phyloP scores from a whole-genome alignment of 2,797 vertebrate genomes.

The Serranus cabrilla region DNA sequence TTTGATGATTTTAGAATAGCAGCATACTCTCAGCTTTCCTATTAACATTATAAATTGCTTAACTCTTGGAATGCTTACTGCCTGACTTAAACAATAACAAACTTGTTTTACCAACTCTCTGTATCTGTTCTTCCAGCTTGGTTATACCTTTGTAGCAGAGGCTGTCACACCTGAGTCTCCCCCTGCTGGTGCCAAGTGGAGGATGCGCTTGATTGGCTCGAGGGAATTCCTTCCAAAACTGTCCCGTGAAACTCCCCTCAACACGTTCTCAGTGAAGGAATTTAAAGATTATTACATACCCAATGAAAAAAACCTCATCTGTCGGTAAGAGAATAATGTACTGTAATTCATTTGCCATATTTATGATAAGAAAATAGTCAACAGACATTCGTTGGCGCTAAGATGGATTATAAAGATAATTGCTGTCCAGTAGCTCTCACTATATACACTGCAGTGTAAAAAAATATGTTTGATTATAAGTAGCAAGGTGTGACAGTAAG shows the following conservation, averaged over 20 bases:
- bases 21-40: not conserved
- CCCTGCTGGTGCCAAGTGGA: conserved; percentile 85
- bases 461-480: not conserved
- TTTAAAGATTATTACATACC: conserved; percentile 92
- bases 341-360: not conserved
- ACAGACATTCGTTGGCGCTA: not conserved
- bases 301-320: conserved; percentile 88
- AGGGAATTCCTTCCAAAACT: conserved; percentile 84
- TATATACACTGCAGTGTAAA: not conserved
- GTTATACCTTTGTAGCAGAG: conserved; percentile 94
- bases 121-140: conserved; percentile 67
- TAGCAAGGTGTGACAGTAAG: not conserved
- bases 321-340: conserved; percentile 80
- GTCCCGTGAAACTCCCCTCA: conserved; percentile 77
- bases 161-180: conserved; percentile 75
- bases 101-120: not conserved
- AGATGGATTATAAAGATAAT: not conserved
- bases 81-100: not conserved
- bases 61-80: not conserved
- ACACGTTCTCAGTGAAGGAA: conserved; percentile 86
- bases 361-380: not conserved
- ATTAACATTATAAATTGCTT: not conserved
- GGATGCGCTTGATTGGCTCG: conserved; percentile 88
- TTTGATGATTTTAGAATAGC: not conserved
- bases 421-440: not conserved